Evolutionary conservation across 1,140 invertebrate genomes (phyloP), one percentile per base, ranked within the genome.

Genomic region (Papilio polyxenes): DNA sequence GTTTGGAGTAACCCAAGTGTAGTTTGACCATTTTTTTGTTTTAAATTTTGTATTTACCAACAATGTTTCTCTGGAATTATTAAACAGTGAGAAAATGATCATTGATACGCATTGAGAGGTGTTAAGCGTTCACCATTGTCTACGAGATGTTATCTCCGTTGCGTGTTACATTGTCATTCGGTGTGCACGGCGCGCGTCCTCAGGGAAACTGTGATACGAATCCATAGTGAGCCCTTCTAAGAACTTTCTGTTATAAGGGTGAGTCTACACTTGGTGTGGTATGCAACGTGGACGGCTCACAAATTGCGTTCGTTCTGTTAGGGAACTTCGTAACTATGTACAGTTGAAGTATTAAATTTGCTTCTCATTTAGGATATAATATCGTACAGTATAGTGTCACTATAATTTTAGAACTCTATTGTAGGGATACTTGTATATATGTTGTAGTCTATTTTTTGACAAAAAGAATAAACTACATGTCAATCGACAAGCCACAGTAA

Each of bases 81-180:
- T 69, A 37, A 37, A 37, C 31, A 69, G 65, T 69, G 65, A 48
- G 44, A 75, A 48, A 76, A 51, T 31, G 75, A 76, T 76, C 48
- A 48, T 31, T 23, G 75, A 51, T 76, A 76, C 48, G 37, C 44
- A 81, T 77, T 74, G 81, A 82, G 82, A 90, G 85, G 90, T 89
- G 90, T 91, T 80, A 84, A 86, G 86, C 81, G 82, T 81, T 84
- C 84, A 81, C 88, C 84, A 88, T 91, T 90, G 89, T 89, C 83
- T 65, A 74, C 74, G 84, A 90, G 89, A 89, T 89, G 75, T 83
- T 89, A 91, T 90, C 89, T 87, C 59, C 31, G 77, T 17, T 44
- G 56, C 11, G 56, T 53, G 11, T 77, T 51, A 82, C 69, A 87
- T 92, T 90, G 87, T 88, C 82, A 90, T 90, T 85, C 89, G 79